Conservation (phyloP, 1,140 invertebrate species). For the Drosophila melanogaster region Release_6_plus_ISO1_MT NT_033779.5:4440501-4441000, state of each 20-base stretch:
- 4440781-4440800: slow-evolving; percentile 14
- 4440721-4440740: slow-evolving; percentile 82
- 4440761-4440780: slow-evolving; percentile 52
- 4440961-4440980: slow-evolving; percentile 36
- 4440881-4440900: slow-evolving; percentile 18
- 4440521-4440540: slow-evolving; percentile 49
- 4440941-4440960: slow-evolving; percentile 36
- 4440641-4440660: slow-evolving; percentile 41
- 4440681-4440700: slow-evolving; percentile 82
- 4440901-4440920: slow-evolving; percentile 57
- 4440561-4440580: slow-evolving; percentile 54
- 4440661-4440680: slow-evolving; percentile 55
- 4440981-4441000: slow-evolving; percentile 49
- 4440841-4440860: slow-evolving; percentile 71
- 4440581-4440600: slow-evolving; percentile 62
- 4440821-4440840: slow-evolving; percentile 61
- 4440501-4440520: slow-evolving; percentile 68
- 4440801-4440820: slow-evolving; percentile 31
- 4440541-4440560: slow-evolving; percentile 31
- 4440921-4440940: slow-evolving; percentile 74
- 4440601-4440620: slow-evolving; percentile 21
- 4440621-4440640: slow-evolving; percentile 13
- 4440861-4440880: slow-evolving; percentile 69
- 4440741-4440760: slow-evolving; percentile 82
- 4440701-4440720: slow-evolving; percentile 83